Evolutionary conservation across 2,113 vertebrate species (phyloP), one percentile per base, ranked within the genome.

Genomic region (Rhinopomastus cyanomelas): DNA sequence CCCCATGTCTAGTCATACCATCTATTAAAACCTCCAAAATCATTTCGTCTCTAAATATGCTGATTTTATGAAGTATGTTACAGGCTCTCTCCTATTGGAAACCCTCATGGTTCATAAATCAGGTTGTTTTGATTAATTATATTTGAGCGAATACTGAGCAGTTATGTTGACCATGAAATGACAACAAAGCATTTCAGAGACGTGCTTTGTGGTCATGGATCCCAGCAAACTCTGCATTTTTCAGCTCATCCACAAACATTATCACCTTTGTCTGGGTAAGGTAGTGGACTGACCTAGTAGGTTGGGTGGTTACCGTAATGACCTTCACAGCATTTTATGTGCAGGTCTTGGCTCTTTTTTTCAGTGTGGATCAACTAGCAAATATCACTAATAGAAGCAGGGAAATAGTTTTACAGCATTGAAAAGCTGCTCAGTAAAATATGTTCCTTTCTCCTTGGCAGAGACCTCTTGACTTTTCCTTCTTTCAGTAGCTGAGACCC

Each of bases 291-390:
- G 55, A 62, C n/a, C 36, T 57, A 52, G 6, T 23, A 37, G 19
- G 36, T 92, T 2, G 4, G 74, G 12, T 6, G 62, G 11, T 36
- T 55, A 73, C 36, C 20, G 7, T 34, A n/a, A 62, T 15, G 59
- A 32, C 64, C 37, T 73, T 44, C 52, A 22, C 30, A 56, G 12
- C 73, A 80, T 81, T 90, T 67, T 80, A 9, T 27, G 66, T 48
- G 27, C 15, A 67, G n/a, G 6, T 18, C 1, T 1, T 71, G 32
- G 26, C 5, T 18, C 2, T 0, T 27, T 22, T 48, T 76, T 18
- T 71, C 32, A 27, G 7, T 7, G 16, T 9, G 39, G 25, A 57
- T 79, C 22, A 65, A 77, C 57, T n/a, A 21, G 21, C 37, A 80
- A 83, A 69, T 44, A 36, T 27, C 73, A n/a, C 8, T 59, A 52